Conservation (phyloP, 2,797 vertebrate genomes). For the Anguilla obscura region DNA sequence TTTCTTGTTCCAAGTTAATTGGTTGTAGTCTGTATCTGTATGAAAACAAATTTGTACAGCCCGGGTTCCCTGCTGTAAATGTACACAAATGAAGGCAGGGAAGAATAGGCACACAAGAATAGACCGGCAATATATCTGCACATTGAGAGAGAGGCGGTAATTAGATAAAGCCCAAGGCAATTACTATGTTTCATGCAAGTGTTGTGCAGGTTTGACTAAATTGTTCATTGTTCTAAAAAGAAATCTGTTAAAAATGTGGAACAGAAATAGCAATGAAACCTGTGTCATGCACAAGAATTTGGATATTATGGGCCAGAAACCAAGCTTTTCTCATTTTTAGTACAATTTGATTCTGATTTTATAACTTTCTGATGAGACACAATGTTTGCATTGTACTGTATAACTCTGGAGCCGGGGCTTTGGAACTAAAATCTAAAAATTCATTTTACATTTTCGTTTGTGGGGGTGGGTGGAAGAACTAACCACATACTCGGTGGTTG, state of each 20-base stretch:
- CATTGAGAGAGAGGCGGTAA: background rate
- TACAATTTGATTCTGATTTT: constrained; percentile 2
- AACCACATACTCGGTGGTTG: background rate
- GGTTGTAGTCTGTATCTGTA: background rate
- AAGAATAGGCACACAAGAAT: background rate
- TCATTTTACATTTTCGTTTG: background rate
- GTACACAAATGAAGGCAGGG: background rate
- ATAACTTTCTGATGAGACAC: background rate
- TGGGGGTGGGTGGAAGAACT: background rate
- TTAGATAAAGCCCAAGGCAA: constrained; percentile 19
- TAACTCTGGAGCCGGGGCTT: background rate
- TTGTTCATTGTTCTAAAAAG: constrained; percentile 15
- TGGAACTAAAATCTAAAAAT: background rate
- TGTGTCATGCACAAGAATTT: background rate
- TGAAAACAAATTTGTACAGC: background rate
- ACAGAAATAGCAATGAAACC: background rate
- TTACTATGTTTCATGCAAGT: background rate
- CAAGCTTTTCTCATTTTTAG: background rate
- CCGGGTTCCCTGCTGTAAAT: background rate
- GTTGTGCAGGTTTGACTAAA: background rate
- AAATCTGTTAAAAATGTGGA: background rate
- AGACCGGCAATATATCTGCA: background rate
- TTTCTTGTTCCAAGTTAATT: background rate
- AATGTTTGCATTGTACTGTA: background rate
- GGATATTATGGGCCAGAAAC: background rate